Percentiles rank a stretch among this genome's conserved stretches.
These are phyloP conservation scores for Quadriops clusia DNA, from an alignment of 2,888 invertebrate genomes.

Conservation along the genomic window DNA sequence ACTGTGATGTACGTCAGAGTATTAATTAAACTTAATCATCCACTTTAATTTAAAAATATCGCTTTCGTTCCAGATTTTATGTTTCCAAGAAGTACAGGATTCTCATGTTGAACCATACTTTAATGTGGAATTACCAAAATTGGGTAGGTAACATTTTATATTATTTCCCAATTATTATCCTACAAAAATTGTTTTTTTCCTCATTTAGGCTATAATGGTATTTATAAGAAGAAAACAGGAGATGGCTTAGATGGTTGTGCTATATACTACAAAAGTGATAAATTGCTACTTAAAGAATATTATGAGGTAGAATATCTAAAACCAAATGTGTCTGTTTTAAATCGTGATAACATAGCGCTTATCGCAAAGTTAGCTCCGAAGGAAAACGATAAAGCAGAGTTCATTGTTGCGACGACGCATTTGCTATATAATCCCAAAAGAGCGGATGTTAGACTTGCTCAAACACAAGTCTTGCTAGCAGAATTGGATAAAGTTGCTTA, in stretches of 20 bases:
- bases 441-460: constrained; percentile 81
- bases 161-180: constrained; percentile 2
- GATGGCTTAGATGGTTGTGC: constrained; percentile 80
- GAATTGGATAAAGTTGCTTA: constrained; percentile 72
- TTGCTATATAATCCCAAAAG: constrained; percentile 84
- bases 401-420: constrained; percentile 88
- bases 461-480: constrained; percentile 70
- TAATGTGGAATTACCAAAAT: constrained; percentile 31
- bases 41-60: constrained; percentile 8
- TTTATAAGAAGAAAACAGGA: constrained; percentile 78
- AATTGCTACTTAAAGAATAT: constrained; percentile 55
- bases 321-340: constrained; percentile 50
- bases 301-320: constrained; percentile 59
- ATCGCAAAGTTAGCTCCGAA: constrained; percentile 60
- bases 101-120: constrained; percentile 44
- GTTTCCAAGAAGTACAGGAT: constrained; percentile 83
- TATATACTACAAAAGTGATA: constrained; percentile 60
- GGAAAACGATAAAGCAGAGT: constrained; percentile 36
- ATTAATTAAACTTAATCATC: constrained; percentile 7
- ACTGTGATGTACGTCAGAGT: constrained; percentile 45
- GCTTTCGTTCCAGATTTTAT: constrained; percentile 53
- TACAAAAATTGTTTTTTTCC: too few relatives aligned
- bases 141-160: constrained; percentile 28
- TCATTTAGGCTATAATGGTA: constrained; percentile 52
- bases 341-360: constrained; percentile 81